A percentile compares a stretch with the other conserved stretches of the same genome.
phyloP scores from a whole-genome alignment of 2,888 invertebrate species.

The Pterostichus madidus region DNA sequence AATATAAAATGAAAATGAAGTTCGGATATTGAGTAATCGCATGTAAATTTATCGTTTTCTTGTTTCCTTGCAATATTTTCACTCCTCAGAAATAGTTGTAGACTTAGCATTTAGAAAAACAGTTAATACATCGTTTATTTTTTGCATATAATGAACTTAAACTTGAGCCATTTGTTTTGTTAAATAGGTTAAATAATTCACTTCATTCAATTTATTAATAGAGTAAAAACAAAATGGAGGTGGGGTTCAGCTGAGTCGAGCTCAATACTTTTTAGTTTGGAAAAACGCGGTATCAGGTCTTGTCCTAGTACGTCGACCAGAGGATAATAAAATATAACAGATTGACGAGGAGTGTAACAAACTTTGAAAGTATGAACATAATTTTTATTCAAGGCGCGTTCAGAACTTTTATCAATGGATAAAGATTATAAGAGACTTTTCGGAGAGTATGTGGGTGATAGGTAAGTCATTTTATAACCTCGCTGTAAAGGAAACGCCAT shows the following conservation, averaged over 20 bases:
- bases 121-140: background rate
- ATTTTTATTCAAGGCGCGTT: conserved; percentile 56
- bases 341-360: conserved; percentile 54
- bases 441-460: conserved; percentile 38
- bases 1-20: background rate
- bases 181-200: background rate
- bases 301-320: conserved; percentile 44
- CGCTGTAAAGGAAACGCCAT: conserved; percentile 29
- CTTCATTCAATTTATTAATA: background rate
- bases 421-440: conserved; percentile 53
- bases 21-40: conserved; percentile 6
- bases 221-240: background rate
- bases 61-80: background rate
- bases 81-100: background rate
- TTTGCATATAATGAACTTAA: too few relatives aligned
- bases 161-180: too few relatives aligned
- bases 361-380: conserved; percentile 57
- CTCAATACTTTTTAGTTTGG: conserved; percentile 31
- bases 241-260: conserved; percentile 22
- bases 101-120: background rate
- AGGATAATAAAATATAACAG: conserved; percentile 58
- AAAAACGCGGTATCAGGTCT: conserved; percentile 27
- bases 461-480: conserved; percentile 48
- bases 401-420: conserved; percentile 55
- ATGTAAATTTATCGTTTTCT: background rate